phyloP scores from a whole-genome alignment of 1,140 invertebrate species.

The Drosophila chauvacae region DNA sequence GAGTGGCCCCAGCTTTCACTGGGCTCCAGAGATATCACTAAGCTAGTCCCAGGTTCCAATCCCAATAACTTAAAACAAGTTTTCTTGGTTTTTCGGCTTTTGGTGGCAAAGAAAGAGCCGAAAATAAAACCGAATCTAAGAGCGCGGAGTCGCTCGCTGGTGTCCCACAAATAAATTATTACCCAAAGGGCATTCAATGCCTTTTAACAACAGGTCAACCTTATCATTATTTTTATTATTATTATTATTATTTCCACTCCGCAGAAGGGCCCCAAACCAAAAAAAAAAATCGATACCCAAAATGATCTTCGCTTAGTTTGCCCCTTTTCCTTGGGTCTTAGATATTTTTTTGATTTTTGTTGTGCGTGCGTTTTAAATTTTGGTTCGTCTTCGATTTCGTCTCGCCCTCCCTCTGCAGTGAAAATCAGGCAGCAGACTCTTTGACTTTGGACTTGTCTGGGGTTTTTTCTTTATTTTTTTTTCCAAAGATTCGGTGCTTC shows the following conservation, averaged over 20 bases:
- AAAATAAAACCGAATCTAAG: constrained; percentile 72
- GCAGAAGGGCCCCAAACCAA: constrained; percentile 48
- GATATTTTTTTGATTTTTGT: constrained; percentile 30
- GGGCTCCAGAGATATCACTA: constrained; percentile 50
- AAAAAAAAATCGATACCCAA: constrained; percentile 65
- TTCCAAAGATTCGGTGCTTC: constrained; percentile 3
- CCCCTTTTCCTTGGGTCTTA: constrained; percentile 51
- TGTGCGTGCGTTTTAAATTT: constrained; percentile 80
- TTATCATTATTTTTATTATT: constrained; percentile 84
- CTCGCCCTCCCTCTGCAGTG: constrained; percentile 56
- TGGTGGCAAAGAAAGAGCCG: constrained; percentile 42
- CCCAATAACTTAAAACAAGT: constrained; percentile 80
- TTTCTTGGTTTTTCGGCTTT: constrained; percentile 36
- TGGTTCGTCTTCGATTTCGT: constrained; percentile 63
- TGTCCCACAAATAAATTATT: constrained; percentile 82
- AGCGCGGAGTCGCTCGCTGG: constrained; percentile 60
- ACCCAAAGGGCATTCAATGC: constrained; percentile 83
- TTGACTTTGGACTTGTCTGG: constrained; percentile 51
- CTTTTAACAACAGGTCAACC: constrained; percentile 84
- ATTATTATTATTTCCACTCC: constrained; percentile 77
- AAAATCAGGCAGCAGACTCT: constrained; percentile 72
- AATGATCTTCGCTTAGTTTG: constrained; percentile 72
- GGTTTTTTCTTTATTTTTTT: constrained; percentile 36
- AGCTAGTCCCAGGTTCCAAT: constrained; percentile 40
- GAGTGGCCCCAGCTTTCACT: constrained; percentile 65